Base-by-base conservation (phyloP, 1,140 invertebrate genomes). In the Apis dorsata region DNA sequence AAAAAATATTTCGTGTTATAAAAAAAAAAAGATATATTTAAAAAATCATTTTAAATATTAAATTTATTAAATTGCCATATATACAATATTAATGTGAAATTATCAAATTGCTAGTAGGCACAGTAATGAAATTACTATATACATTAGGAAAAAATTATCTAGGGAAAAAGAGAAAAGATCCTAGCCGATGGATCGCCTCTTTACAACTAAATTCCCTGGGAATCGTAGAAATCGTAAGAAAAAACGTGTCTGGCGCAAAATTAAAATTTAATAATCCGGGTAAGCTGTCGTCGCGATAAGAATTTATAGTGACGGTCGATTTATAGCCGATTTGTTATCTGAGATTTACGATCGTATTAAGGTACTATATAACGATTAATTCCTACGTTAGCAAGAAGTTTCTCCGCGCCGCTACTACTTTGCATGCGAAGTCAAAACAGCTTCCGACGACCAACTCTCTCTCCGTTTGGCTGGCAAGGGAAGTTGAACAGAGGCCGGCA, bases 391-490 rank as follows among this genome's bases (percentile, higher is more conserved):
- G 24, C 53, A 19, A 17, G 53, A 12, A 12, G n/a, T 44, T n/a
- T 53, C 15, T 19, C 28, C 2, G 60, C 71, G 2, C 28, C 21
- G 10, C 62, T n/a, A 44, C 73, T 75, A 62, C 63, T 78, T 78
- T 78, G 63, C 75, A 78, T 78, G 63, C 75, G 51, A 78, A 69
- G 78, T 80, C 69, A 73, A 73, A 81, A 72, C 71, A 81, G 60
- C 68, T 81, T 65, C 71, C 79, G 71, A 57, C 28, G n/a, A 81
- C 17, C 49, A 57, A 49, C 62, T 71, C 24, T 17, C n/a, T 28
- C 49, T 51, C 73, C 17, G 21, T 28, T 19, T 24, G 75, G 51
- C 71, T 21, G 51, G 65, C 34, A 34, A 70, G 78, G 69, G 78
- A 80, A 80, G 78, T 73, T 51, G 78, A 75, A 59, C 51, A 57